phyloP scores from a whole-genome alignment of 2,113 vertebrate species.

The Syrmaticus mikado region DNA sequence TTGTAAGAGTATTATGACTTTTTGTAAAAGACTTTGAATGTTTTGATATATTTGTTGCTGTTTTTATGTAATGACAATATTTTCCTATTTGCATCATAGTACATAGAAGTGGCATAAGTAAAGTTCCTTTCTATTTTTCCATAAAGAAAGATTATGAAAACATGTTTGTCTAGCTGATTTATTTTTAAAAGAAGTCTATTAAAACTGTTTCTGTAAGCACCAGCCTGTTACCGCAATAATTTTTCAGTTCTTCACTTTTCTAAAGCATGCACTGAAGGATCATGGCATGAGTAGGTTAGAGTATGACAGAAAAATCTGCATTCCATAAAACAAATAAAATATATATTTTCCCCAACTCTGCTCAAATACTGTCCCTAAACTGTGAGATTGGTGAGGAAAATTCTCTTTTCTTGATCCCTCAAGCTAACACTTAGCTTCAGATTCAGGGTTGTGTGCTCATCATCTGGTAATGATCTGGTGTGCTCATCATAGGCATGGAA shows the following conservation, averaged over 20 bases:
- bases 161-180: neutral
- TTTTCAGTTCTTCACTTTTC: neutral
- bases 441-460: neutral
- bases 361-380: neutral
- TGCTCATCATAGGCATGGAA: neutral
- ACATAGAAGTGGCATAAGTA: neutral
- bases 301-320: neutral
- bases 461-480: neutral
- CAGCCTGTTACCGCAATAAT: neutral
- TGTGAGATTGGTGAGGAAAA: neutral
- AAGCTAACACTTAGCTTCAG: neutral
- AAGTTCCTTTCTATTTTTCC: neutral
- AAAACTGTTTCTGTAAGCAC: neutral
- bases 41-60: neutral
- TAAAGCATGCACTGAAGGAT: neutral
- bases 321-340: neutral
- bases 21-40: neutral
- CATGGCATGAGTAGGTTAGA: accelerated
- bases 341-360: neutral
- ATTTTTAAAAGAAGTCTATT: neutral
- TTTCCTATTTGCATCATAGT: neutral
- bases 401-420: neutral
- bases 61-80: neutral
- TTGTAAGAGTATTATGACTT: neutral
- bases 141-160: neutral